Percentiles rank a stretch among this genome's conserved stretches.
Evolutionary conservation across 2,888 invertebrate species (phyloP).

Genomic region (Mesodorylaimus sp.): DNA sequence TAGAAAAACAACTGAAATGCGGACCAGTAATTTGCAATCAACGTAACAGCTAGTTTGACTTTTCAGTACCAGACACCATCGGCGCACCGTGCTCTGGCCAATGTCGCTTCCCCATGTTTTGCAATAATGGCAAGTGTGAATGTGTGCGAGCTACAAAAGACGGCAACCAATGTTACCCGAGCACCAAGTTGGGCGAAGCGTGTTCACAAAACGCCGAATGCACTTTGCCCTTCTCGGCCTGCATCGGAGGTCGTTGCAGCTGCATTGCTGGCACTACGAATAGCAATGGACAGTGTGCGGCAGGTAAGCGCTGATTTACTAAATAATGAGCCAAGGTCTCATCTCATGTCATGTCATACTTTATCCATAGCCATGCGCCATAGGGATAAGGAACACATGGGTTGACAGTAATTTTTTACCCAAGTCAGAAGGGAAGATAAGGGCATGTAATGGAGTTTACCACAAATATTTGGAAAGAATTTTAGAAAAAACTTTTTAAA

Average conservation of each 20-base stretch:
- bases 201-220: slow-evolving; percentile 2
- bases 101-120: slow-evolving; percentile 1
- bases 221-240: slow-evolving; percentile 7
- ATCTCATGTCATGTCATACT: no score
- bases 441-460: no score
- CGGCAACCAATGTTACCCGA: neutral
- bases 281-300: neutral
- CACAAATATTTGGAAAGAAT: no score
- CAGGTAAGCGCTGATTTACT: neutral
- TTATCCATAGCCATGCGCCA: no score
- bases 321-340: no score
- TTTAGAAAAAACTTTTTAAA: no score
- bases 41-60: neutral
- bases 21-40: neutral
- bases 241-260: neutral
- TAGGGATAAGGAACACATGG: no score
- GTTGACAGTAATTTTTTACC: no score
- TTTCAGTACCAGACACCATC: slow-evolving; percentile 7
- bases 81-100: neutral
- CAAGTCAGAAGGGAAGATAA: no score
- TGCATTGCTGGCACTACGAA: slow-evolving; percentile 7
- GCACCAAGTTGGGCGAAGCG: neutral
- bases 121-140: neutral
- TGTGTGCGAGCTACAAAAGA: neutral
- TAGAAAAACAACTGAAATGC: no score